Percentiles rank a stretch among this genome's conserved stretches.
Conservation (phyloP, 1,140 invertebrate species). For the Oryctes rhinoceros region DNA sequence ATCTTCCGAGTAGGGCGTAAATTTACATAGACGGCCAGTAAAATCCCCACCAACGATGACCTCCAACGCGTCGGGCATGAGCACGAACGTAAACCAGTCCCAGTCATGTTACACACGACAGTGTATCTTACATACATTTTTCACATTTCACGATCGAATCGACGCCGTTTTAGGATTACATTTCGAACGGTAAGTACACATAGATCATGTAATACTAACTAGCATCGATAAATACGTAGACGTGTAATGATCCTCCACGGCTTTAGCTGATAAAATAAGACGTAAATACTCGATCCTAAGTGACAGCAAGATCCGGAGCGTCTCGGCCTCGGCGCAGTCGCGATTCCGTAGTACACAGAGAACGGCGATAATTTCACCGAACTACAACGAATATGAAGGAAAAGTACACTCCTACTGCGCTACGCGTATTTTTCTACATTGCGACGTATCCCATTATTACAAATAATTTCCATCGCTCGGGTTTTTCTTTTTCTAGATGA, state of each 20-base stretch:
- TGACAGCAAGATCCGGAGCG: too few species aligned
- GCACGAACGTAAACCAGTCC: not conserved
- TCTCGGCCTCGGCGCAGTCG: not conserved
- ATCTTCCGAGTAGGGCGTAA: not conserved
- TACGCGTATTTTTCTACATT: not conserved
- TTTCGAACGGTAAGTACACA: not conserved
- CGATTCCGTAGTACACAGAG: not conserved
- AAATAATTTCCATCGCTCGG: not conserved
- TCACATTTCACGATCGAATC: not conserved
- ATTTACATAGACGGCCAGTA: slow-evolving; percentile 7
- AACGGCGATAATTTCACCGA: not conserved
- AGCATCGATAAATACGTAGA: not conserved
- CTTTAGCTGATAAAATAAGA: too few species aligned
- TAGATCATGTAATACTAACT: not conserved
- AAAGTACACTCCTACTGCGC: not conserved
- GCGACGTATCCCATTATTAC: not conserved
- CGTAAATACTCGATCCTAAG: too few species aligned
- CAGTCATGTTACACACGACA: not conserved
- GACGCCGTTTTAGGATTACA: not conserved
- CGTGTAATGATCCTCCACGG: not conserved
- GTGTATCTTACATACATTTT: not conserved
- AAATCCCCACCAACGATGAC: slow-evolving; percentile 2
- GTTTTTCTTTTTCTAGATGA: not conserved
- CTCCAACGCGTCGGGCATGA: slow-evolving; percentile 18
- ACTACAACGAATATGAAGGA: not conserved